Base-by-base conservation (phyloP, 1,140 invertebrate species). In the Pomacea maculata region DNA sequence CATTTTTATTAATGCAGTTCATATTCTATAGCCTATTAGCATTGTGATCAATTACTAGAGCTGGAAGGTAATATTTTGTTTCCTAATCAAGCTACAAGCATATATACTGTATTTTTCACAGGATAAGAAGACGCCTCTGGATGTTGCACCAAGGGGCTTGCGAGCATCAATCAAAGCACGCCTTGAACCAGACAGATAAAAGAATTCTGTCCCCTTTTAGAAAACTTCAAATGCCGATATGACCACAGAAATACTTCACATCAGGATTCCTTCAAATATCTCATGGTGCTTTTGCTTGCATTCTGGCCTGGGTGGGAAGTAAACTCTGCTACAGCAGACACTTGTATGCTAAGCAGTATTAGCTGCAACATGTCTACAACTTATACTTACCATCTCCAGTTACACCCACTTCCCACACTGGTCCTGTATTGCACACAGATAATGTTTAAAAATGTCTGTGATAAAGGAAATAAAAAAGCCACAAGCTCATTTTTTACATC, bases 121-220 rank as follows among this genome's bases (percentile, higher is more conserved):
- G 89, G 94, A 95, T 81, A 92, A 94, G 82, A 94, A 95, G 89
- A 94, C 94, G 25, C 94, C 95, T 34, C 85, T 96, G 29, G 95
- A 96, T 88, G 87, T 95, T 57, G 94, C 94, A 77, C 82, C 85
- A 73, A 72, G 80, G 29, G 81, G 81, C 29, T 67, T 87, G 63
- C 80, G 82, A 68, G 70, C 83, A 65, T 78, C 83, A 19, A 79
- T 88, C n/a, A 79, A 82, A 68, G 84, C 82, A 78, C 65, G 77
- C 9, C 82, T 80, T 79, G 83, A 85, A 57, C 64, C 79, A 71
- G 73, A 61, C 1, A 25, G 70, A 21, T 79, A 68, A 68, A 25
- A n/a, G 25, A 15, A 14, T 29, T 64, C 10, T 25, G n/a, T 34
- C 8, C n/a, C 14, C 68, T 29, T 25, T 14, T 34, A 14, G n/a